Percentiles rank a stretch among this genome's conserved stretches.
These are phyloP conservation scores for Drosophila antonietae DNA, from an alignment of 2,888 invertebrate species.

Conservation along the genomic window DNA sequence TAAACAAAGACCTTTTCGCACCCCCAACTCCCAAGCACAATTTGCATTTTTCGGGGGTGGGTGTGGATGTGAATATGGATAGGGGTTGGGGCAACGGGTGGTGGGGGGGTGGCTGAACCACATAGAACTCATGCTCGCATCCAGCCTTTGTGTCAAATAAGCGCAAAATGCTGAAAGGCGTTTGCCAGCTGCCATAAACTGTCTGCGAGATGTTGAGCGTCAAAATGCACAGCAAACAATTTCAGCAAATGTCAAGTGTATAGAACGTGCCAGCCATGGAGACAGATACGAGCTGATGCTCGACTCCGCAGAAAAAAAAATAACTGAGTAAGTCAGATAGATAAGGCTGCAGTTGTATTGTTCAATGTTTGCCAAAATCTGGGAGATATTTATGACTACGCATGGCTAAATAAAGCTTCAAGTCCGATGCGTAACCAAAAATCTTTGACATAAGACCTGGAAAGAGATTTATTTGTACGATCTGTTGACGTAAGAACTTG, in stretches of 20 bases:
- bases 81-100: neutral
- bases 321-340: conserved; percentile 13
- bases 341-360: conserved; percentile 40
- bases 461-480: neutral
- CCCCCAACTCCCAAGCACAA: conserved; percentile 33
- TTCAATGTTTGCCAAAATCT: conserved; percentile 29
- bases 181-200: conserved; percentile 41
- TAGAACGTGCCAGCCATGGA: conserved; percentile 40
- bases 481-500: neutral
- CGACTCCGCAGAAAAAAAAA: conserved; percentile 1
- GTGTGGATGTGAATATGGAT: neutral
- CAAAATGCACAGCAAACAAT: conserved; percentile 65
- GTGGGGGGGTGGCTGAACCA: neutral
- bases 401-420: conserved; percentile 16
- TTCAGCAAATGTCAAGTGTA: conserved; percentile 58
- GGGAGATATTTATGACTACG: conserved; percentile 35
- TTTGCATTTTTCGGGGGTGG: conserved; percentile 66
- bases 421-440: conserved; percentile 7
- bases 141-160: conserved; percentile 75
- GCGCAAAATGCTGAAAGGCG: conserved; percentile 62
- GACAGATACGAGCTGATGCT: conserved; percentile 16
- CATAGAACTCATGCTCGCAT: conserved; percentile 24
- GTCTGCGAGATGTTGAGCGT: conserved; percentile 37
- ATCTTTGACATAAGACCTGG: neutral
- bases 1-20: conserved; percentile 62